Evolutionary conservation across 1,140 invertebrate species (phyloP), one percentile per base, ranked within the genome.

Genomic region (Drosophila melanica): DNA sequence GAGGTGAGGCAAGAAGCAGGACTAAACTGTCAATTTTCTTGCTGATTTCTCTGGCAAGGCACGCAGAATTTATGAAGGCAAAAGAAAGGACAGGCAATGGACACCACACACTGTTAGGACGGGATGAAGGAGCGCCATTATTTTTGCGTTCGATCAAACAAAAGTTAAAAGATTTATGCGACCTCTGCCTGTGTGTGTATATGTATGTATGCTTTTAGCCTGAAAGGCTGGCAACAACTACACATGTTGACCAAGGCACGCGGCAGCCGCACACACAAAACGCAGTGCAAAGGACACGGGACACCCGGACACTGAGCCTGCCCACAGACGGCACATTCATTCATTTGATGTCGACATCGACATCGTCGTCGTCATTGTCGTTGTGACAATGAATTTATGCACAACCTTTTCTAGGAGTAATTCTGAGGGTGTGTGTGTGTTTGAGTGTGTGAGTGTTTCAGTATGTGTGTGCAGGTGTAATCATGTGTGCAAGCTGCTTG

Each of bases 101-200:
- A 30, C 45, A 30, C 18, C 37, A 18, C 39, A 42, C 48, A 47
- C 16, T 14, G 23, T 41, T 35, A 9, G 45, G 14, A 33, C 48
- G 42, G 18, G 42, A 14, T 41, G 54, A 41, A 75, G 63, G 78
- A 75, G 82, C 78, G 81, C 82, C 75, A 87, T 85, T 85, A 85
- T 78, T 85, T 85, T 85, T 85, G 82, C 82, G 75, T 85, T 85
- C 82, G 81, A 85, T 85, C 81, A 85, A 87, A 87, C 82, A 85
- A 87, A 85, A 85, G 75, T 85, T 63, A 59, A 67, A 82, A 85
- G 81, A 85, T 81, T 85, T 85, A 85, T 85, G 82, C 63, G 70
- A 70, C 45, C 57, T 58, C 20, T 64, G 44, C 48, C 30, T 59
- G 18, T 20, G 42, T 18, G 59, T 33, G 55, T 51, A 33, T 59